These are phyloP conservation scores for Bembecia ichneumoniformis DNA, from an alignment of 2,888 invertebrate genomes.

Conservation along the genomic window DNA sequence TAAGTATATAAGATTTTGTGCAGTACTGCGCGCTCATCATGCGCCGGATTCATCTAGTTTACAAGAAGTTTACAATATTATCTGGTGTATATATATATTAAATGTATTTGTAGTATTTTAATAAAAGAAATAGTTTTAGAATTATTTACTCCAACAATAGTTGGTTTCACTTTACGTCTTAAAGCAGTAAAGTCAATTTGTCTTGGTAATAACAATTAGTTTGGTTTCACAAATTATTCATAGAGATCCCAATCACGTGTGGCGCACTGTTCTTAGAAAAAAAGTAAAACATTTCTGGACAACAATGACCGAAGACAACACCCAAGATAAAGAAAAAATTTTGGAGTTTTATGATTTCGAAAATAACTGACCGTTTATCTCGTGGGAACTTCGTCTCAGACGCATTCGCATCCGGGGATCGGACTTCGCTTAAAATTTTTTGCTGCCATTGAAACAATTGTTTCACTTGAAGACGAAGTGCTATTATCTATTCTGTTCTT, in stretches of 20 bases:
- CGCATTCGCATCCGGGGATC: conserved; percentile 61
- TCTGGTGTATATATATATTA: no score
- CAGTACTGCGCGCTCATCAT: no score
- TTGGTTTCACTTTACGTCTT: no score
- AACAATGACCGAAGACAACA: conserved; percentile 44
- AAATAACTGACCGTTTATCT: conserved; percentile 22
- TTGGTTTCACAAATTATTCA: conserved; percentile 32
- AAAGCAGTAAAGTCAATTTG: no score
- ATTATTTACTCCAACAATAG: no score
- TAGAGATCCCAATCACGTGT: conserved; percentile 37
- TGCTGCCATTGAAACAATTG: conserved; percentile 51
- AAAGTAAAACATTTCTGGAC: conserved; percentile 6
- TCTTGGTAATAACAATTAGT: conserved; percentile 20
- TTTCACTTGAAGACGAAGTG: conserved; percentile 6
- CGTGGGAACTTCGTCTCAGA: conserved; percentile 49
- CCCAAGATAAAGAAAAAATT: conserved; percentile 41
- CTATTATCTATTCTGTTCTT: conserved; percentile 11
- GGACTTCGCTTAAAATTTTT: conserved; percentile 53
- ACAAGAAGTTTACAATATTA: no score
- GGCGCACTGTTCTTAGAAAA: conserved; percentile 47
- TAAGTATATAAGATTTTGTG: no score
- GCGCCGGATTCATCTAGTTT: no score
- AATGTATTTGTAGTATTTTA: no score
- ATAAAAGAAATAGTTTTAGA: no score
- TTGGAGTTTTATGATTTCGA: conserved; percentile 14